Conservation (phyloP, 2,888 invertebrate species). For the Heliconius hortense region DNA sequence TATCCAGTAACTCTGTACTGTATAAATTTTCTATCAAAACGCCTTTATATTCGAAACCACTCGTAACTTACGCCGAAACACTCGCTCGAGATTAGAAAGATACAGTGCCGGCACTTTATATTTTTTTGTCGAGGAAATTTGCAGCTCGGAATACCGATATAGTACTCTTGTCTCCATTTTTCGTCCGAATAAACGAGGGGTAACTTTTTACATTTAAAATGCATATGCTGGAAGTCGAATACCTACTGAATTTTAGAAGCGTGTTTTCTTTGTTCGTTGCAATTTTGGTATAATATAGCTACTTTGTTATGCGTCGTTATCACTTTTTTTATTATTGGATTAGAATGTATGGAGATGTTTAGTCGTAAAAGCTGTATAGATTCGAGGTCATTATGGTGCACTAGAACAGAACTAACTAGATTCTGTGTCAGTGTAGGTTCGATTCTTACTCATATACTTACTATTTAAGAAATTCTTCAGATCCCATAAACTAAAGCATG, state of each 20-base stretch:
- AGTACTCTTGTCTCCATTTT: slow-evolving; percentile 37
- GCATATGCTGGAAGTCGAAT: slow-evolving; percentile 37
- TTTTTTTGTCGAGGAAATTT: slow-evolving; percentile 34
- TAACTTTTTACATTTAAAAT: slow-evolving; percentile 36
- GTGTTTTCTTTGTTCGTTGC: slow-evolving; percentile 36
- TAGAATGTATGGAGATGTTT: neutral
- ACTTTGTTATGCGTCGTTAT: slow-evolving; percentile 5
- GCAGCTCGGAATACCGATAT: slow-evolving; percentile 36
- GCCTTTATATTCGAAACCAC: slow-evolving; percentile 42
- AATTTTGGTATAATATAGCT: slow-evolving; percentile 17
- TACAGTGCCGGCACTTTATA: slow-evolving; percentile 31
- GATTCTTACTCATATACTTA: too few relatives aligned
- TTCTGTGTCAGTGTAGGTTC: too few relatives aligned
- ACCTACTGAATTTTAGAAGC: slow-evolving; percentile 32
- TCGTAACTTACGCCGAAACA: slow-evolving; percentile 45
- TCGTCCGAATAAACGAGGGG: slow-evolving; percentile 37
- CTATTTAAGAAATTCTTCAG: too few relatives aligned
- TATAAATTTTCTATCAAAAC: slow-evolving; percentile 45
- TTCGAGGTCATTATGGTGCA: too few relatives aligned
- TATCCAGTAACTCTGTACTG: slow-evolving; percentile 36
- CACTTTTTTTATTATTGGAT: slow-evolving; percentile 8
- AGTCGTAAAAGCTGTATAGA: neutral
- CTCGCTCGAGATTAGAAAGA: slow-evolving; percentile 40
- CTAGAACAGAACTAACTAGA: too few relatives aligned
- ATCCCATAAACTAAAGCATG: too few relatives aligned